These are phyloP conservation scores for Callionymus lyra DNA, from an alignment of 2,113 vertebrate genomes.

Conservation along the genomic window DNA sequence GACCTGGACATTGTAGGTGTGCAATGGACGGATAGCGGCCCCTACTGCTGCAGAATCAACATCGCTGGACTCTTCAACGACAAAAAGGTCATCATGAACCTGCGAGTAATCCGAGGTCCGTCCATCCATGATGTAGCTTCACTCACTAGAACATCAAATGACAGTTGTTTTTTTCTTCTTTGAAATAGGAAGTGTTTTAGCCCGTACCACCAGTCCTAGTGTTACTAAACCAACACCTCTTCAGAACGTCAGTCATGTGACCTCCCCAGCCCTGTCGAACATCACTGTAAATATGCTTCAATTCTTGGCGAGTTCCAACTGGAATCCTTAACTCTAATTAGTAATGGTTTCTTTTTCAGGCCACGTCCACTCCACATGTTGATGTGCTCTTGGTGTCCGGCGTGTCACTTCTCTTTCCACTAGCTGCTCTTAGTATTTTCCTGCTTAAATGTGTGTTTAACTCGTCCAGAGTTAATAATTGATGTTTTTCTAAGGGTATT, in stretches of 20 bases:
- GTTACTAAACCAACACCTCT: neutral
- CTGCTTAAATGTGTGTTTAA: too few species aligned
- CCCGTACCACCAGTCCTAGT: constrained; percentile 28
- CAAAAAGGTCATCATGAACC: constrained; percentile 65
- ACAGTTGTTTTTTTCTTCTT: neutral
- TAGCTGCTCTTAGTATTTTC: too few species aligned
- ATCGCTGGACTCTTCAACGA: constrained; percentile 69
- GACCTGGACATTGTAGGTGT: constrained; percentile 63
- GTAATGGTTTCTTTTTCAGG: too few species aligned
- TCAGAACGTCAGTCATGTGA: neutral
- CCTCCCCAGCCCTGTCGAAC: neutral
- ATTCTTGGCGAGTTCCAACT: too few species aligned
- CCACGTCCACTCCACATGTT: too few species aligned
- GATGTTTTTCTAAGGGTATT: neutral
- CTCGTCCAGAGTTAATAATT: too few species aligned
- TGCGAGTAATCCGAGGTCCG: constrained; percentile 63
- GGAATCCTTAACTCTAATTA: too few species aligned
- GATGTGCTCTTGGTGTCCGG: too few species aligned
- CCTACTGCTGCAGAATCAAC: constrained; percentile 70
- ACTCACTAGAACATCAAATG: neutral
- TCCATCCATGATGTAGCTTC: too few species aligned
- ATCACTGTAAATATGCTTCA: neutral
- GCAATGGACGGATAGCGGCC: constrained; percentile 53
- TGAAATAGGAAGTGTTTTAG: constrained; percentile 19
- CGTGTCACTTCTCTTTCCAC: too few species aligned